A percentile compares a stretch with the other conserved stretches of the same genome.
Evolutionary conservation across 2,113 vertebrate genomes (phyloP).

Genomic region (Boleophthalmus pectinirostris): DNA sequence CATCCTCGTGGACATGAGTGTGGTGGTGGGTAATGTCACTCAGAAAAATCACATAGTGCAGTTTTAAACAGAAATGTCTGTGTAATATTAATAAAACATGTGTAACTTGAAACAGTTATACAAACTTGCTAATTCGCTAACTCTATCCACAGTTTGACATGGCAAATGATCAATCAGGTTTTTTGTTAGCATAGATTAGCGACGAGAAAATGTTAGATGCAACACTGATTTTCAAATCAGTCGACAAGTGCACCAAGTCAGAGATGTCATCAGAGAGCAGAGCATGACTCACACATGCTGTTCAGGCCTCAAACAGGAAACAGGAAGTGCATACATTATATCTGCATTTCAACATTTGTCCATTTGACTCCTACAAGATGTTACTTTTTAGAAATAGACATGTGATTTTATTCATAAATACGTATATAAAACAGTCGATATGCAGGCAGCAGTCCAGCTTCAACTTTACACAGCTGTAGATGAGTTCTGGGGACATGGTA

Average conservation of each 20-base stretch:
- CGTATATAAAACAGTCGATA: too few species aligned
- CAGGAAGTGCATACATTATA: neutral
- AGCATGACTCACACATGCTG: neutral
- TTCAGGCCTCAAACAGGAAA: neutral
- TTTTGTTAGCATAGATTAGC: conserved; percentile 1
- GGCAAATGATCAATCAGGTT: neutral
- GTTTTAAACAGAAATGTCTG: too few species aligned
- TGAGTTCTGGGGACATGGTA: too few species aligned
- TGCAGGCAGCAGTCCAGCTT: too few species aligned
- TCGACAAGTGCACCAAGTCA: neutral
- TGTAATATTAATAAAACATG: neutral
- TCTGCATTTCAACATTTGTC: neutral
- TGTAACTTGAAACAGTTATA: neutral
- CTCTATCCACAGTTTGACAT: conserved; percentile 36
- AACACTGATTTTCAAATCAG: conserved; percentile 1
- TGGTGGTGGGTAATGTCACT: too few species aligned
- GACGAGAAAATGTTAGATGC: conserved; percentile 1
- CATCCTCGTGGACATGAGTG: neutral
- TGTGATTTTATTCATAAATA: too few species aligned
- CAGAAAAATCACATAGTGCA: too few species aligned
- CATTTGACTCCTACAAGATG: neutral
- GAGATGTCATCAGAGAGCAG: neutral
- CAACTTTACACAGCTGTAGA: too few species aligned
- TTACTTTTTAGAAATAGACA: neutral
- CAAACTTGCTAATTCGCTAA: neutral